Conservation (phyloP, 2,797 vertebrate species). For the Centroberyx gerrardi region DNA sequence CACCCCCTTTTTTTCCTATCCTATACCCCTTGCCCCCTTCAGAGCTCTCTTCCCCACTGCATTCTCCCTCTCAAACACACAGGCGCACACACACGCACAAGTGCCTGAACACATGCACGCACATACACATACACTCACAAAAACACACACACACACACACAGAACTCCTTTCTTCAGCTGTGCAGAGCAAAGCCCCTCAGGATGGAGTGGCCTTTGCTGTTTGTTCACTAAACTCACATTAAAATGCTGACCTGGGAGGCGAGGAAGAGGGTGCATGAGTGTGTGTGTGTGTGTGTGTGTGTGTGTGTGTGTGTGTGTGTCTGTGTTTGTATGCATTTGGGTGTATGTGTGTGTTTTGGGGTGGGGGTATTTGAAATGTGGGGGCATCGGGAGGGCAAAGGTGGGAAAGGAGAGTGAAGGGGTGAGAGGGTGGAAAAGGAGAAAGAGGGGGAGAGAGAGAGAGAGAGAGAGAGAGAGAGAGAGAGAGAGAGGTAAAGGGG, state of each 20-base stretch:
- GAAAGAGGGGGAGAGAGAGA: not conserved
- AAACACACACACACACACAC: conserved; percentile 35
- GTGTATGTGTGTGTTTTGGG: conserved; percentile 63
- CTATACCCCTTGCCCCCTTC: conserved; percentile 75
- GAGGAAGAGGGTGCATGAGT: conserved; percentile 23
- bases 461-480: not conserved
- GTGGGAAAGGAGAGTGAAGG: conserved; percentile 18
- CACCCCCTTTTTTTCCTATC: conserved; percentile 58
- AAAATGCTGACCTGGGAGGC: conserved; percentile 70
- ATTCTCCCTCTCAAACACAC: conserved; percentile 49
- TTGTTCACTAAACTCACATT: conserved; percentile 78
- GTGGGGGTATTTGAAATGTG: conserved; percentile 65
- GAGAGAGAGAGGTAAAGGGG: conserved; percentile 33
- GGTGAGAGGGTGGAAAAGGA: conserved; percentile 3
- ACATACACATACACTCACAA: conserved; percentile 24
- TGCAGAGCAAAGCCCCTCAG: conserved; percentile 47
- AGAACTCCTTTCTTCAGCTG: conserved; percentile 63
- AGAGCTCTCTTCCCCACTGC: conserved; percentile 66
- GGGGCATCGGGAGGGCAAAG: conserved; percentile 65
- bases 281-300: conserved; percentile 33
- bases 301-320: conserved; percentile 62
- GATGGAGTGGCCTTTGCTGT: conserved; percentile 72
- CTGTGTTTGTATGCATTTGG: conserved; percentile 43
- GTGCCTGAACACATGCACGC: not conserved
- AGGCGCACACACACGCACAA: not conserved